Evolutionary conservation across 2,888 invertebrate genomes (phyloP), one percentile per base, ranked within the genome.

Genomic region (Nomada ferruginata): DNA sequence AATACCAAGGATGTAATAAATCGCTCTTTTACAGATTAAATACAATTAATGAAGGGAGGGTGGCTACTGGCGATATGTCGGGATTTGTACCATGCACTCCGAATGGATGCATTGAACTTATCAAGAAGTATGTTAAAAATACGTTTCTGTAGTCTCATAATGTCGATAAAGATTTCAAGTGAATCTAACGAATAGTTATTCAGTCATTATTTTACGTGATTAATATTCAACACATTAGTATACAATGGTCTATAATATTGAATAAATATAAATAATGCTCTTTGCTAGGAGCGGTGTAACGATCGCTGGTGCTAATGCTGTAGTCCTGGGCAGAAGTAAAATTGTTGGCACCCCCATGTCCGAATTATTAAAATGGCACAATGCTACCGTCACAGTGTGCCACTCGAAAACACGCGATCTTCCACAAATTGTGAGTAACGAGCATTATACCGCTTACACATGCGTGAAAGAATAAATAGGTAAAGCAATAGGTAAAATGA

Each of bases 31-130:
- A 50, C 90, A 97, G 98, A 0, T 94, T 99, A 74, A 97, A 98
- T 92, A 98, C 98, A 0, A 95, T 97, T 64, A 99, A 99, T 94
- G 98, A 99, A 92, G 99, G 99, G 1, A 96, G 97, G 83, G 95
- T 98, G 5, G 97, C 98, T 0, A 96, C 98, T 76, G 99, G 99
- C 0, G 98, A 99, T 92, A 94, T 98, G 89, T 95, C 95, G 2
- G 98, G 98, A 59, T 98, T 99, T 93, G 93, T 99, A 68, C 99
- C 99, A 0, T 99, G 99, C 94, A 99, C 99, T 0, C 99, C 99
- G 0, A 97, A 97, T 85, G 99, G 99, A 2, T 98, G 98, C 91
- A 95, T 99, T 82, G 98, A 99, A 92, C 95, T 99, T 10, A 98
- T 98, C 88, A 97, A 97, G 93, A 95, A 94, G 94, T 95, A 69